A percentile compares a stretch with the other conserved stretches of the same genome.
Evolutionary conservation across 2,888 invertebrate species (phyloP).

Genomic region (Eumerus sabulonum): DNA sequence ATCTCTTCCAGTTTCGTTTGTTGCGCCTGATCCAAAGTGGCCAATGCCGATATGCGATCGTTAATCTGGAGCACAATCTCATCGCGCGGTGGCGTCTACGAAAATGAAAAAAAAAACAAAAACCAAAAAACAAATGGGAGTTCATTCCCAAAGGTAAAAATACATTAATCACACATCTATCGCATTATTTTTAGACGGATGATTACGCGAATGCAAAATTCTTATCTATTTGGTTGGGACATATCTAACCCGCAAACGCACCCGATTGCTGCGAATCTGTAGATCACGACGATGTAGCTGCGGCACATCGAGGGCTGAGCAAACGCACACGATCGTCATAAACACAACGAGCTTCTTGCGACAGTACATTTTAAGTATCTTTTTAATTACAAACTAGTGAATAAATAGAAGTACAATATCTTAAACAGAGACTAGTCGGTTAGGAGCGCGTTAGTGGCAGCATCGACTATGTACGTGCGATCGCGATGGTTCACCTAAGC

Average conservation of each 20-base stretch:
- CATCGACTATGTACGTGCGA: conserved; percentile 15
- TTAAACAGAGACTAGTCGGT: not conserved
- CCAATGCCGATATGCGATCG: conserved; percentile 76
- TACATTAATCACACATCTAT: conserved; percentile 44
- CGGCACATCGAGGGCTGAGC: conserved; percentile 31
- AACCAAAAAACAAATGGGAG: conserved; percentile 21
- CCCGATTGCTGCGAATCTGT: conserved; percentile 43
- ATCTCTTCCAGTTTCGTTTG: conserved; percentile 76
- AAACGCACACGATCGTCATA: conserved; percentile 42
- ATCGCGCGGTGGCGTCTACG: conserved; percentile 55
- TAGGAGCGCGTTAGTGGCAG: too few species aligned
- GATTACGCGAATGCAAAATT: conserved; percentile 11
- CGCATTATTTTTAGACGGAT: conserved; percentile 40
- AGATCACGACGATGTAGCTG: conserved; percentile 22
- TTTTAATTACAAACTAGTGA: not conserved
- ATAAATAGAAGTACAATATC: conserved; percentile 4
- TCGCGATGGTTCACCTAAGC: conserved; percentile 38
- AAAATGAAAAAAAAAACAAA: conserved; percentile 42
- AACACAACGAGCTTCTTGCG: conserved; percentile 28
- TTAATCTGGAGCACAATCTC: conserved; percentile 75
- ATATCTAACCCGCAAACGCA: conserved; percentile 35
- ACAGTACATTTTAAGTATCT: conserved; percentile 37
- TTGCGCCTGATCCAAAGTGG: conserved; percentile 77
- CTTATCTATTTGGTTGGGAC: conserved; percentile 2
- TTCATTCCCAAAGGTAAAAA: too few species aligned